Evolutionary conservation across 1,140 invertebrate genomes (phyloP).

Genomic region (Mylabris phalerata): DNA sequence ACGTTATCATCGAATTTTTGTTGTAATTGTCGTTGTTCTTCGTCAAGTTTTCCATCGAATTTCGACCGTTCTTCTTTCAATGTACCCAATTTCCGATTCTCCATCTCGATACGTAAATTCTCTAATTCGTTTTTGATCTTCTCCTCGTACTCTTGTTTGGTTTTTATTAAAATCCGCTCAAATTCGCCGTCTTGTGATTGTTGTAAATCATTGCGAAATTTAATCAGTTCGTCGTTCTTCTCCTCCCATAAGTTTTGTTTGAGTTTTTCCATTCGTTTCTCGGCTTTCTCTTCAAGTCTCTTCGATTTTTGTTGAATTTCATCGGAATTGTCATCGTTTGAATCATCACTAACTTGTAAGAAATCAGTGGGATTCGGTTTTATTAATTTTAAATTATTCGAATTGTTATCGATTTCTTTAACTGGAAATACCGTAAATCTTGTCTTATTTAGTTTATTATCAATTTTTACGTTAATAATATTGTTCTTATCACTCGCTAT

Average conservation of each 20-base stretch:
- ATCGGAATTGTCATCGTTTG: constrained; percentile 17
- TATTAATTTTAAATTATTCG: constrained; percentile 39
- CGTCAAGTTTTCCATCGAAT: constrained; percentile 44
- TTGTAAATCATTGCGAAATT: constrained; percentile 41
- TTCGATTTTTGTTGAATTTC: constrained; percentile 37
- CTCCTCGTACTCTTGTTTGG: constrained; percentile 42
- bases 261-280: constrained; percentile 46
- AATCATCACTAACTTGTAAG: constrained; percentile 42
- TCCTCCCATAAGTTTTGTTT: constrained; percentile 36
- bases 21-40: constrained; percentile 39
- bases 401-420: constrained; percentile 16
- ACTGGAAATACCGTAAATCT: constrained; percentile 25
- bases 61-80: constrained; percentile 40
- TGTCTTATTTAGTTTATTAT: constrained; percentile 20
- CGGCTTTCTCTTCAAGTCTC: constrained; percentile 46
- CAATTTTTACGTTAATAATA: constrained; percentile 24
- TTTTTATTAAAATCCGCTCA: constrained; percentile 46
- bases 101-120: constrained; percentile 41
- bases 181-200: constrained; percentile 49
- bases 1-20: constrained; percentile 42
- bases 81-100: constrained; percentile 40
- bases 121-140: constrained; percentile 41
- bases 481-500: constrained; percentile 2
- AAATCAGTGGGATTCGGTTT: constrained; percentile 50
- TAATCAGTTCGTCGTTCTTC: constrained; percentile 39